Evolutionary conservation across 2,888 invertebrate species (phyloP).

Genomic region (Philonicus albiceps): DNA sequence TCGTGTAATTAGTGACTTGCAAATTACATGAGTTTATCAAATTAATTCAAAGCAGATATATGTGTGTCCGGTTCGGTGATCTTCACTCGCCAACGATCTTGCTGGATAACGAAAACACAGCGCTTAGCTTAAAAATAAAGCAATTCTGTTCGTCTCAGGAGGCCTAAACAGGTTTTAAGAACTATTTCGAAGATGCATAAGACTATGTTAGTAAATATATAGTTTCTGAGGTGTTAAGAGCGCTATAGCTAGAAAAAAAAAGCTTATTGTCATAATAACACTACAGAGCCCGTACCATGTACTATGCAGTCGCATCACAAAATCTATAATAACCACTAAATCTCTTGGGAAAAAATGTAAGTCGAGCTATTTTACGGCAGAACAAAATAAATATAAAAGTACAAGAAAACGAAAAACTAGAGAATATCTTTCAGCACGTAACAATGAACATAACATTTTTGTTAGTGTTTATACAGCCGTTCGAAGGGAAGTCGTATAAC

Average conservation of each 20-base stretch:
- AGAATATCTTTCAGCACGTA: slow-evolving; percentile 7
- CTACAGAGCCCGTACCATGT: slow-evolving; percentile 18
- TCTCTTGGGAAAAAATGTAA: neutral
- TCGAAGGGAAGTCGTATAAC: slow-evolving; percentile 30
- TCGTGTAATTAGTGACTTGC: neutral
- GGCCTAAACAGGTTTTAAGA: neutral
- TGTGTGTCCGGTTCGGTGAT: neutral
- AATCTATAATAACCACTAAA: slow-evolving; percentile 14
- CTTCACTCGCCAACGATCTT: neutral
- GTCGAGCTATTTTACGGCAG: neutral
- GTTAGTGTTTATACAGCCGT: slow-evolving; percentile 28
- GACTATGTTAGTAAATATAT: neutral
- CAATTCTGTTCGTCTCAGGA: neutral
- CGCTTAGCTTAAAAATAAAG: neutral
- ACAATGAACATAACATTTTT: slow-evolving; percentile 22
- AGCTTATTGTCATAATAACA: neutral
- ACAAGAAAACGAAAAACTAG: neutral
- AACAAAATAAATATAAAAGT: neutral
- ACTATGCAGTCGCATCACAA: slow-evolving; percentile 30
- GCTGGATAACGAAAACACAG: neutral
- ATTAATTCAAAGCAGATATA: neutral
- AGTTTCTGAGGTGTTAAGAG: neutral
- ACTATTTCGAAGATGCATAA: neutral
- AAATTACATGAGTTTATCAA: neutral
- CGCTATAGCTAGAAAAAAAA: neutral